A percentile compares a stretch with the other conserved stretches of the same genome.
Evolutionary conservation across 1,140 invertebrate genomes (phyloP).

Genomic region (Mesaphorura yosii): DNA sequence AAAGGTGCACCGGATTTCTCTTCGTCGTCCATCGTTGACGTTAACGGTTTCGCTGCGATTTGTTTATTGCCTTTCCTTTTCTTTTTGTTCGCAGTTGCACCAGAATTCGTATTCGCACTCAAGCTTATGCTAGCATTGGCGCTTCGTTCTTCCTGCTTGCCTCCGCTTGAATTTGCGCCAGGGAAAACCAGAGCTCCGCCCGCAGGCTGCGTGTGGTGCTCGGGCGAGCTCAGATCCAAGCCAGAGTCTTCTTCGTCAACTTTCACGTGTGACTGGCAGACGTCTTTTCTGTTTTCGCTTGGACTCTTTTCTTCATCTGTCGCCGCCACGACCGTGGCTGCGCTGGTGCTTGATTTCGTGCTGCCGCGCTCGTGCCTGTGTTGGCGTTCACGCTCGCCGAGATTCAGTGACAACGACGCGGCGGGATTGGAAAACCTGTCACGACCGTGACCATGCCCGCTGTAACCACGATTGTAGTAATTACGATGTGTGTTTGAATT

Average conservation of each 20-base stretch:
- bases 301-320: neutral
- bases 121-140: neutral
- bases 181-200: too few relatives aligned
- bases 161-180: too few relatives aligned
- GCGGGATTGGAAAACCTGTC: slow-evolving; percentile 1
- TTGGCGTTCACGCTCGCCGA: too few relatives aligned
- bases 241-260: slow-evolving; percentile 24
- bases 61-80: slow-evolving; percentile 1
- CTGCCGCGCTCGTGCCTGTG: too few relatives aligned
- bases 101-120: too few relatives aligned
- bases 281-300: neutral
- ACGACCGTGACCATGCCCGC: too few relatives aligned
- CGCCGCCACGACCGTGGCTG: too few relatives aligned
- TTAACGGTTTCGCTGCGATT: neutral
- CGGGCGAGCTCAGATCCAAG: slow-evolving; percentile 26
- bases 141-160: slow-evolving; percentile 6
- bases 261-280: neutral
- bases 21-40: neutral
- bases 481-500: too few relatives aligned
- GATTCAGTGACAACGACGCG: neutral
- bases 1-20: neutral
- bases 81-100: neutral
- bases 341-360: too few relatives aligned
- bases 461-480: too few relatives aligned
- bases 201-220: too few relatives aligned